Conservation (phyloP, 2,797 vertebrate species). For the Sebastes variabilis region DNA sequence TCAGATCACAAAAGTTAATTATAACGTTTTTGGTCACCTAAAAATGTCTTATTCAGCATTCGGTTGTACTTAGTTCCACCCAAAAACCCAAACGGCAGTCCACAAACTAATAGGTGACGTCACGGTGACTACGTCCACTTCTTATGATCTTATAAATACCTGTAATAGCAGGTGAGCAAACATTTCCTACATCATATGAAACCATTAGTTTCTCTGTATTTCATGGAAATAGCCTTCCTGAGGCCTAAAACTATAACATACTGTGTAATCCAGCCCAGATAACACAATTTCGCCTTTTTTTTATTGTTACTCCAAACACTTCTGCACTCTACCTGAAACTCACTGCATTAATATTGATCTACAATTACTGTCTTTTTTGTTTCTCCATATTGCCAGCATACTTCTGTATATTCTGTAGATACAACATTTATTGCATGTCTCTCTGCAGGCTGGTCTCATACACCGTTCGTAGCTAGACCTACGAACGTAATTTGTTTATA, state of each 20-base stretch:
- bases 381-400: background rate
- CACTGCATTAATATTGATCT: background rate
- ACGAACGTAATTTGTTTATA: too few relatives aligned
- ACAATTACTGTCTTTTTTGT: too few relatives aligned
- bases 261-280: background rate
- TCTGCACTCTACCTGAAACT: background rate
- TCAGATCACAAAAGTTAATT: too few relatives aligned
- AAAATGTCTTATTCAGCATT: too few relatives aligned
- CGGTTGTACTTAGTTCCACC: too few relatives aligned
- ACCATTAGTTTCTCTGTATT: background rate
- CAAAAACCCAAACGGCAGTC: too few relatives aligned
- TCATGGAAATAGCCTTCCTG: background rate
- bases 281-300: background rate
- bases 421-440: background rate
- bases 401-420: background rate
- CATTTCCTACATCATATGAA: background rate
- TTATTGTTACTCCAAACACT: background rate
- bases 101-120: too few relatives aligned
- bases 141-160: background rate
- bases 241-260: background rate
- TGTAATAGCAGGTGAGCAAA: background rate
- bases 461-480: too few relatives aligned
- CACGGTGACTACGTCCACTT: too few relatives aligned
- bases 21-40: too few relatives aligned
- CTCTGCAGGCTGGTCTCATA: too few relatives aligned